Conservation (phyloP, 2,797 vertebrate species). For the Eulemur coronatus region DNA sequence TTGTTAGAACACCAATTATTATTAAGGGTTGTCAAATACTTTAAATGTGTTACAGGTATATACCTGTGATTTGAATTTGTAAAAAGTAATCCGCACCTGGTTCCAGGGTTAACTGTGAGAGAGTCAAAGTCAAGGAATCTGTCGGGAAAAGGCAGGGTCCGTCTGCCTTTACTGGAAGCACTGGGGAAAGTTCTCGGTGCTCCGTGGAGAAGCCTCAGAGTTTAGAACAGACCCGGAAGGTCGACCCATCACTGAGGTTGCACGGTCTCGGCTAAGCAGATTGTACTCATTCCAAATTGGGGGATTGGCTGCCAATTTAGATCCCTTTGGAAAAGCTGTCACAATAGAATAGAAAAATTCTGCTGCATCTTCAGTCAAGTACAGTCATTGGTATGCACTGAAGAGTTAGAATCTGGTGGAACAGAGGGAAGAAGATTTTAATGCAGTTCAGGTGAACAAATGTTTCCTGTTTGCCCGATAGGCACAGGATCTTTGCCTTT, state of each 20-base stretch:
- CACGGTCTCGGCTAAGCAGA: neutral
- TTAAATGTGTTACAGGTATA: neutral
- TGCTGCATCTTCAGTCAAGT: neutral
- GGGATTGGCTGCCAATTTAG: neutral
- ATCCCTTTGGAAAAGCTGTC: neutral
- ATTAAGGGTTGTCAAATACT: neutral
- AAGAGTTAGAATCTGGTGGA: neutral
- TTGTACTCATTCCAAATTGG: neutral
- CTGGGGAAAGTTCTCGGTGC: neutral
- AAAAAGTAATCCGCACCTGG: neutral
- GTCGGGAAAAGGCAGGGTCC: neutral
- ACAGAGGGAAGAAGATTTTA: neutral
- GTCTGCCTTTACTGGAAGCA: neutral
- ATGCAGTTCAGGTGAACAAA: neutral
- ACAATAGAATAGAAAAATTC: neutral
- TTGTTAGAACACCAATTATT: neutral
- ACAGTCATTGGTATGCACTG: neutral
- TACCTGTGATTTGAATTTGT: neutral
- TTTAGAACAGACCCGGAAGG: neutral
- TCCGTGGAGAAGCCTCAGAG: neutral
- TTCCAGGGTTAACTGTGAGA: neutral
- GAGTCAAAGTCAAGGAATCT: neutral
- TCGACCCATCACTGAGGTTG: neutral
- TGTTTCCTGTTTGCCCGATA: neutral
- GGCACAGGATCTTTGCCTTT: neutral